These are phyloP conservation scores for Chaetodon trifasciatus DNA, from an alignment of 2,797 vertebrate genomes.

Conservation along the genomic window DNA sequence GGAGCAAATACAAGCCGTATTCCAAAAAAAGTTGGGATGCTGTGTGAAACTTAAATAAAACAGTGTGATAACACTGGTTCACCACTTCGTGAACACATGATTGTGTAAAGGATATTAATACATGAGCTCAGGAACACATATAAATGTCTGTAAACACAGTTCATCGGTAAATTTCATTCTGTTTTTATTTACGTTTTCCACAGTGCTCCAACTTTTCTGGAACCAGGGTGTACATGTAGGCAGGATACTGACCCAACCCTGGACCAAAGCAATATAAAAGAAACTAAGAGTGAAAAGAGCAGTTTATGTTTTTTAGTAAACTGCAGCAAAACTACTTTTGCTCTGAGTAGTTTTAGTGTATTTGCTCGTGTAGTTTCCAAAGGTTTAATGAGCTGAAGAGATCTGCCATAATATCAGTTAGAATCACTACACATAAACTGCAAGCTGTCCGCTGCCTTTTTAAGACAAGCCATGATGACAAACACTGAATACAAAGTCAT, in stretches of 20 bases:
- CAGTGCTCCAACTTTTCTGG: too few relatives aligned
- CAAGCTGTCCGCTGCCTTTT: neutral
- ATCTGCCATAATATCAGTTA: neutral
- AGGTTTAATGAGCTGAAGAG: neutral
- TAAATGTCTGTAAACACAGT: too few relatives aligned
- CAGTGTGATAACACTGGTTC: too few relatives aligned
- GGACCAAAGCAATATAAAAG: neutral
- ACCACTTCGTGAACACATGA: too few relatives aligned
- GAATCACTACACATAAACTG: neutral
- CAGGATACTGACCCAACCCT: neutral
- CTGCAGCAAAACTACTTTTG: neutral
- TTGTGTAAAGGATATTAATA: too few relatives aligned
- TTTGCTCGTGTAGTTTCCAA: neutral
- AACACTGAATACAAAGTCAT: constrained; percentile 33
- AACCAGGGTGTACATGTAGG: neutral
- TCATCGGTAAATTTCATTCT: too few relatives aligned
- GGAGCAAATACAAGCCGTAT: neutral
- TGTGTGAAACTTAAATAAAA: too few relatives aligned
- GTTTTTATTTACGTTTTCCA: too few relatives aligned
- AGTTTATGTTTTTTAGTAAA: neutral
- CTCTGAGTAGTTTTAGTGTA: neutral
- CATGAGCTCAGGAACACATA: too few relatives aligned
- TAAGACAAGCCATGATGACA: neutral
- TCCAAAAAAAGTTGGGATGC: too few relatives aligned
- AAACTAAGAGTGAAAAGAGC: neutral